A percentile compares a stretch with the other conserved stretches of the same genome.
These are phyloP conservation scores for Philypnodon macrostomus DNA, from an alignment of 2,797 vertebrate species.

Conservation along the genomic window DNA sequence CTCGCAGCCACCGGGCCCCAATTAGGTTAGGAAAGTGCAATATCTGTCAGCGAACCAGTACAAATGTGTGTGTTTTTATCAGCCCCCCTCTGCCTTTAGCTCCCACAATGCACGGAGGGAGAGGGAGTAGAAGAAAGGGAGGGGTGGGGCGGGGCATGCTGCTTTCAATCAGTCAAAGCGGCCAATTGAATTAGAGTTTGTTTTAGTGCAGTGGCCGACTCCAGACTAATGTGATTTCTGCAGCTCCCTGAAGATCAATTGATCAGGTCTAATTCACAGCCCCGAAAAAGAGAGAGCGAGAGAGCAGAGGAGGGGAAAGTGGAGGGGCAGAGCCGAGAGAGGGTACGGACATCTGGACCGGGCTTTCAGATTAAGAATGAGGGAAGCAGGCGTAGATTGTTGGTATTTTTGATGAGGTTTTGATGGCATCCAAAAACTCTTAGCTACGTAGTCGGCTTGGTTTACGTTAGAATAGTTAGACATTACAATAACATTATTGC, in stretches of 20 bases:
- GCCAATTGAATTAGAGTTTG: slow-evolving; percentile 95
- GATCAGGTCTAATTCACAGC: slow-evolving; percentile 97
- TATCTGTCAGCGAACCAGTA: slow-evolving; percentile 98
- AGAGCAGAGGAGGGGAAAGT: slow-evolving; percentile 9
- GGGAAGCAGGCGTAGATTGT: slow-evolving; percentile 56
- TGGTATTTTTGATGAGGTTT: slow-evolving; percentile 53
- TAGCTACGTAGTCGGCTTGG: slow-evolving; percentile 8
- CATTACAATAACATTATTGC: no score
- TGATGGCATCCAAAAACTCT: slow-evolving; percentile 61
- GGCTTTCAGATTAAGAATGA: slow-evolving; percentile 45
- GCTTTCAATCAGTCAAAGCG: slow-evolving; percentile 96
- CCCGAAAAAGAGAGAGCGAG: slow-evolving; percentile 72
- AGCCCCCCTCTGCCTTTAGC: slow-evolving; percentile 74
- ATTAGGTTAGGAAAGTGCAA: slow-evolving; percentile 96
- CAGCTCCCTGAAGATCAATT: slow-evolving; percentile 98
- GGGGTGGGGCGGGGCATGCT: slow-evolving; percentile 78
- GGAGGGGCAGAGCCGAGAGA: slow-evolving; percentile 6
- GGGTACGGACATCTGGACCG: slow-evolving; percentile 38
- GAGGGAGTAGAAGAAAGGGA: slow-evolving; percentile 18
- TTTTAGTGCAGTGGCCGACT: slow-evolving; percentile 99
- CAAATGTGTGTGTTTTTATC: slow-evolving; percentile 96
- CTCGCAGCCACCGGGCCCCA: slow-evolving; percentile 64
- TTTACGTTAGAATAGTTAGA: neutral
- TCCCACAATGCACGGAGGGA: slow-evolving; percentile 68
- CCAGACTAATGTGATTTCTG: slow-evolving; percentile 99